Percentiles rank a stretch among this genome's conserved stretches.
These are phyloP conservation scores for Catharus minimus DNA, from an alignment of 2,113 vertebrate species.

Conservation along the genomic window DNA sequence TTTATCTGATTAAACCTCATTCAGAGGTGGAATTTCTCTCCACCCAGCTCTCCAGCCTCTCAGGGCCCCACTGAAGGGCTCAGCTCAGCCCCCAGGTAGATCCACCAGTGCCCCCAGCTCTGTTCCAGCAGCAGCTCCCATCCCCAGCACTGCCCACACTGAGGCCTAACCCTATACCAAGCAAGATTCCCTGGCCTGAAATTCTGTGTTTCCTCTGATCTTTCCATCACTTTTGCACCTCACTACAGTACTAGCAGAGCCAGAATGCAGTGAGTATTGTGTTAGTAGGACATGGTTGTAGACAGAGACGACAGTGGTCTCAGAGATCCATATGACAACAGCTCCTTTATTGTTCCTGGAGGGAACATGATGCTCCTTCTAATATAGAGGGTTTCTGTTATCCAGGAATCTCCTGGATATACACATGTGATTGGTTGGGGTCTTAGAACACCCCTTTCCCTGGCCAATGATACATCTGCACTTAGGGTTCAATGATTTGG, in stretches of 20 bases:
- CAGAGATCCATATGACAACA: no score
- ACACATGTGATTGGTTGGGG: no score
- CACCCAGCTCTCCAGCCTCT: background rate
- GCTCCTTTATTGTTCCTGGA: no score
- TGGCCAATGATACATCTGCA: no score
- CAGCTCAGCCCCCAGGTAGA: background rate
- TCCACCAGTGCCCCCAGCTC: background rate
- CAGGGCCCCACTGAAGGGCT: background rate
- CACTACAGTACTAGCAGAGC: rapidly evolving
- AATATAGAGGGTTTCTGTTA: no score
- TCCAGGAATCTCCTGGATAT: no score
- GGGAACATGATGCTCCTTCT: no score
- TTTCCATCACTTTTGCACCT: background rate
- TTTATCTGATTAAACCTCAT: background rate
- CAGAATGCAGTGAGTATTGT: background rate
- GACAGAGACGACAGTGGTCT: no score
- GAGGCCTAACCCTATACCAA: no score
- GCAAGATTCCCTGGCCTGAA: background rate
- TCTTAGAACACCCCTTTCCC: no score
- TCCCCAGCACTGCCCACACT: rapidly evolving
- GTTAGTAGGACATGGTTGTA: no score
- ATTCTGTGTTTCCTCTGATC: background rate
- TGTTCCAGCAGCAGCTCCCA: background rate
- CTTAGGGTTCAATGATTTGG: no score
- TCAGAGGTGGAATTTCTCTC: background rate